These are phyloP conservation scores for Nemurella pictetii DNA, from an alignment of 2,888 invertebrate genomes.

Conservation along the genomic window DNA sequence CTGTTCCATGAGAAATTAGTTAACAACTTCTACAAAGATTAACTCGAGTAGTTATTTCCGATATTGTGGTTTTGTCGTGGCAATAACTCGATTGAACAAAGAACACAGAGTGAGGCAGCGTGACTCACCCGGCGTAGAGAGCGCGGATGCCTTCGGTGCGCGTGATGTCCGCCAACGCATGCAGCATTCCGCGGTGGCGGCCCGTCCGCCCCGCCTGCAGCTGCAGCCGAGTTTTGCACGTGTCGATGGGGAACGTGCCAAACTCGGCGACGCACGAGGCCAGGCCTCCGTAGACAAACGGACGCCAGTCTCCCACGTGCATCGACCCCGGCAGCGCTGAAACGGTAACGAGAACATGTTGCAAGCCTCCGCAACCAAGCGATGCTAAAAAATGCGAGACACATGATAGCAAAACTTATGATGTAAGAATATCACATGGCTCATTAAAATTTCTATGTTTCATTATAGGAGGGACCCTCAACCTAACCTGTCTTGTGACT, in stretches of 20 bases:
- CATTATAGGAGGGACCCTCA: no score
- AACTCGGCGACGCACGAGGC: conserved; percentile 93
- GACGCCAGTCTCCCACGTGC: conserved; percentile 85
- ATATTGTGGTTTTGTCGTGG: no score
- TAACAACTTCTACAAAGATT: no score
- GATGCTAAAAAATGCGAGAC: no score
- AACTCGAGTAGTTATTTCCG: no score
- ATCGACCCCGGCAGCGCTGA: conserved; percentile 54
- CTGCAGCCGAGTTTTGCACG: conserved; percentile 91
- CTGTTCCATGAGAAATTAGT: no score
- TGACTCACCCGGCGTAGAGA: conserved; percentile 78
- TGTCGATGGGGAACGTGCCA: conserved; percentile 96
- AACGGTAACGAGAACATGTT: background rate
- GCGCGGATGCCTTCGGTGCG: conserved; percentile 84
- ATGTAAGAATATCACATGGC: no score
- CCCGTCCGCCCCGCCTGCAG: conserved; percentile 90
- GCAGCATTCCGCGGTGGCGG: conserved; percentile 88
- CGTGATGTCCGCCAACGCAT: conserved; percentile 85
- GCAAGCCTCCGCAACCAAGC: no score
- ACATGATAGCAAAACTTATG: no score
- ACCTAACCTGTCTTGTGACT: background rate
- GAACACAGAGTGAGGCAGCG: conserved; percentile 16
- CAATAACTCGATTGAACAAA: no score
- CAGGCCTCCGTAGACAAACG: conserved; percentile 91
- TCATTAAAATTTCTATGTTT: no score